Percentiles rank a stretch among this genome's conserved stretches.
Conservation (phyloP, 2,888 invertebrate genomes). For the Pogonocherus hispidulus region DNA sequence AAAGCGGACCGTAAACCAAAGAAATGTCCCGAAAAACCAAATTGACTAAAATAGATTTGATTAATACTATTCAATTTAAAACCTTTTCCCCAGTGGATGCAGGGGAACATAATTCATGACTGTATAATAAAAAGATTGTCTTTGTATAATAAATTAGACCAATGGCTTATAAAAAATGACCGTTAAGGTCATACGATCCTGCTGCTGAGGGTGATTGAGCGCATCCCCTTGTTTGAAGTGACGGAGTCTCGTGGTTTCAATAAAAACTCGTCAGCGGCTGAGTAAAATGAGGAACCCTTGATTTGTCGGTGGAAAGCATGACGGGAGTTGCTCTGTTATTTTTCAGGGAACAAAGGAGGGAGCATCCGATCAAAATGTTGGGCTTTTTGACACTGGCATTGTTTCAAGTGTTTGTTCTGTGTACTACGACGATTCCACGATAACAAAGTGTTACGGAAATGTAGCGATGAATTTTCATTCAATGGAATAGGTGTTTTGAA, state of each 20-base stretch:
- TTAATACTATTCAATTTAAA: conserved; percentile 31
- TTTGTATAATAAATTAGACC: conserved; percentile 37
- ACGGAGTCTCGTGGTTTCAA: conserved; percentile 38
- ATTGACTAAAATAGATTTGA: conserved; percentile 19
- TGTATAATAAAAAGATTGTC: conserved; percentile 41
- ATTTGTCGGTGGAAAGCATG: conserved; percentile 18
- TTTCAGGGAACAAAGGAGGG: conserved; percentile 8
- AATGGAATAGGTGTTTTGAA: not conserved
- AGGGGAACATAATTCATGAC: conserved; percentile 33
- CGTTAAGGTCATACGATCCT: conserved; percentile 33
- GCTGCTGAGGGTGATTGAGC: conserved; percentile 34
- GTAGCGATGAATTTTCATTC: not conserved
- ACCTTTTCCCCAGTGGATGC: conserved; percentile 21
- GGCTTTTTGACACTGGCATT: not conserved
- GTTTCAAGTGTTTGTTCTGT: not conserved
- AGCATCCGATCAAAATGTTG: not conserved
- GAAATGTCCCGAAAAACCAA: conserved; percentile 18
- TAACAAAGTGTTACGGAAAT: not conserved
- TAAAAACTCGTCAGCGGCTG: conserved; percentile 17
- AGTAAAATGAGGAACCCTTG: conserved; percentile 25
- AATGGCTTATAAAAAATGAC: conserved; percentile 35
- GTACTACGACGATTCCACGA: not conserved
- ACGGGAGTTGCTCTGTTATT: conserved; percentile 17
- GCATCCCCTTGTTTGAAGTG: conserved; percentile 34
- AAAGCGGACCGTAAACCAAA: not conserved